Conservation (phyloP, 2,113 vertebrate species). For the Rhombomys opimus region DNA sequence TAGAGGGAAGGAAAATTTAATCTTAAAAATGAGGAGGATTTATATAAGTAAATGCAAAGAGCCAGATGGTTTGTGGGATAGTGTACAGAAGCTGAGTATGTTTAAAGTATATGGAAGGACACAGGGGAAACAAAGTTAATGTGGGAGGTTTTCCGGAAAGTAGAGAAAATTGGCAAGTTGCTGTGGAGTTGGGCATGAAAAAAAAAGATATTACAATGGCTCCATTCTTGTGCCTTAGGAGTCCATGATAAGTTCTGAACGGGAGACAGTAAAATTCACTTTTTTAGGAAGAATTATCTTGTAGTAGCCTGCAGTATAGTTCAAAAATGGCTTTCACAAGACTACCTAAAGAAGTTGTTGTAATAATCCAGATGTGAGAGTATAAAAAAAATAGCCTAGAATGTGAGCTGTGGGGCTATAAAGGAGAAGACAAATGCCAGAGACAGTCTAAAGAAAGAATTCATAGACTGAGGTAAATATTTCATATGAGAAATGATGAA, state of each 20-base stretch:
- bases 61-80: background rate
- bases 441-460: constrained; percentile 66
- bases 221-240: constrained; percentile 45
- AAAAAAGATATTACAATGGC: background rate
- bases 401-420: constrained; percentile 63
- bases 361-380: constrained; percentile 73
- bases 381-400: constrained; percentile 43
- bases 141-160: background rate
- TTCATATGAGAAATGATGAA: constrained; percentile 48
- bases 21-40: background rate
- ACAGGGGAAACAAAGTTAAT: background rate
- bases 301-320: constrained; percentile 51
- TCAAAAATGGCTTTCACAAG: constrained; percentile 73
- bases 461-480: constrained; percentile 31
- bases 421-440: constrained; percentile 74
- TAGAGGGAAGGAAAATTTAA: background rate
- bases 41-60: constrained; percentile 19
- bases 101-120: background rate
- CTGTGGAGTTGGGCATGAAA: constrained; percentile 1
- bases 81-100: background rate
- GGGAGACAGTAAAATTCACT: constrained; percentile 44
- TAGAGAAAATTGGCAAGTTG: background rate
- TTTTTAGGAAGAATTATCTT: constrained; percentile 73
- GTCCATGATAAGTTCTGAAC: constrained; percentile 25
- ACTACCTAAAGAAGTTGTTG: constrained; percentile 65